These are phyloP conservation scores for Eretmocerus hayati DNA, from an alignment of 2,888 invertebrate species.

Conservation along the genomic window DNA sequence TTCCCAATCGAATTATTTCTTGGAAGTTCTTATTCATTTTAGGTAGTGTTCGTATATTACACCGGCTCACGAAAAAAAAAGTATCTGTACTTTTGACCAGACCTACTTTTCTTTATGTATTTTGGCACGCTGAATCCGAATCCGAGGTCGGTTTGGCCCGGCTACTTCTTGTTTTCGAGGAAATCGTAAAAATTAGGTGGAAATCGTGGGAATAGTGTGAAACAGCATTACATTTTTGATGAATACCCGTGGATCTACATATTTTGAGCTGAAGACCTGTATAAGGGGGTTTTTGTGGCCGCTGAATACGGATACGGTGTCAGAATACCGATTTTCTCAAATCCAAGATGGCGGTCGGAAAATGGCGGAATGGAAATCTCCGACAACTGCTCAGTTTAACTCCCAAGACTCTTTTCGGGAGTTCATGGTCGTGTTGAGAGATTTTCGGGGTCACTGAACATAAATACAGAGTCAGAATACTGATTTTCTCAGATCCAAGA, in stretches of 20 bases:
- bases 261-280: background rate
- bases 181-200: too few species aligned
- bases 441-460: too few species aligned
- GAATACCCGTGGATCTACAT: background rate
- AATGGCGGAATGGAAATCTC: background rate
- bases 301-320: too few species aligned
- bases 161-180: too few species aligned
- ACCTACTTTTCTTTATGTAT: slow-evolving; percentile 4
- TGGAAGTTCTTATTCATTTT: too few species aligned
- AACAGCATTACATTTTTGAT: background rate
- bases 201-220: background rate
- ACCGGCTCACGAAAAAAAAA: slow-evolving; percentile 7
- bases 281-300: too few species aligned
- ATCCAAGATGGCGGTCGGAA: background rate
- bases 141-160: background rate
- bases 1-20: too few species aligned
- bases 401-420: too few species aligned
- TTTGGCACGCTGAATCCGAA: slow-evolving; percentile 6
- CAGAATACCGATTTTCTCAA: background rate
- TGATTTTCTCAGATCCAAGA: background rate
- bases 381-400: too few species aligned
- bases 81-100: slow-evolving; percentile 1
- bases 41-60: too few species aligned
- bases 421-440: too few species aligned
- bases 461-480: background rate